Base-by-base conservation (phyloP, 2,113 vertebrate species). In the Myrmecobius fasciatus region DNA sequence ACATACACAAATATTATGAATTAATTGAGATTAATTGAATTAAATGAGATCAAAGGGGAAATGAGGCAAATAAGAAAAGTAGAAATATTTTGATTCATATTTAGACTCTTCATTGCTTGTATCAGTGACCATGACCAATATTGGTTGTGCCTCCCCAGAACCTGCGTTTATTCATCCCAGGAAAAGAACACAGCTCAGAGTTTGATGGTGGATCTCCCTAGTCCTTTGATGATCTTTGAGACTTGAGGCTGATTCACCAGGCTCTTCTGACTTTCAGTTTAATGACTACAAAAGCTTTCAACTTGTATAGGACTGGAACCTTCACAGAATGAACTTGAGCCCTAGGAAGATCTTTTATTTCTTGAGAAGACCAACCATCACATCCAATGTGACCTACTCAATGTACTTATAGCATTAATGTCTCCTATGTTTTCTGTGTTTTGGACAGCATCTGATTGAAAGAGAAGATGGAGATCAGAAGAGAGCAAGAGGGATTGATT, bases 181-280 rank as follows among this genome's bases (percentile, higher is more conserved):
- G 60, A 4, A 97, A 96, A 97, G 92, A 93, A 97, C 98, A 96
- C 95, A 95, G 95, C 96, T 95, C 17, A 93, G 97, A 92, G 46
- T 43, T 97, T 97, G 96, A 95, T 95, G 93, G n/a, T 52, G 47
- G 89, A 83, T 93, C 36, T 95, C 8, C 9, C 92, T 96, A 54
- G 25, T 93, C 52, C 90, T 92, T 92, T 92, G 95, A 96, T 95
- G 48, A 60, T 96, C 94, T 97, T 98, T 97, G 97, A 96, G 94
- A 75, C 92, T 94, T 94, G 90, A 94, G 91, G 75, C 2, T 94
- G 67, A 54, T 96, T 97, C 83, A 97, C 60, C 92, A 96, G 95
- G 92, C 95, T 26, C 9, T 56, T 56, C 54, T 56, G 25, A 56
- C 0, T 56, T 28, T 8, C 75, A 95, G 97, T 93, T 36, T 89